phyloP scores from a whole-genome alignment of 1,140 invertebrate genomes.

The Drosophila erecta region DNA sequence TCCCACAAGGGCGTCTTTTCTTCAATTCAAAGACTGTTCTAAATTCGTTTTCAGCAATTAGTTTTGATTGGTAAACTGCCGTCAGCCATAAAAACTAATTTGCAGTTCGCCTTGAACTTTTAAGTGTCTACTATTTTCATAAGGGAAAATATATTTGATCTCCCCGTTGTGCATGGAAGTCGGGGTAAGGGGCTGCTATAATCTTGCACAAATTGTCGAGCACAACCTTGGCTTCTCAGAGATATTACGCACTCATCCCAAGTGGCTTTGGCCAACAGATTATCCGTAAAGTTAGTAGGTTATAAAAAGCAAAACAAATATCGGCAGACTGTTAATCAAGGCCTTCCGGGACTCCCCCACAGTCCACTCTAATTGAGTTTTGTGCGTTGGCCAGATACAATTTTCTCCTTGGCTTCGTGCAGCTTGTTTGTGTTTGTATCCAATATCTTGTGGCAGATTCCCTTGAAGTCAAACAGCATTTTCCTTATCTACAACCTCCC shows the following conservation, averaged over 20 bases:
- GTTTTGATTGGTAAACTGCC: too few species aligned
- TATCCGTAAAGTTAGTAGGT: slow-evolving; percentile 1
- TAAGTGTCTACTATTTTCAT: too few species aligned
- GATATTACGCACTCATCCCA: not conserved
- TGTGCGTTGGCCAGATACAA: not conserved
- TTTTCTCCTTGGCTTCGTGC: not conserved
- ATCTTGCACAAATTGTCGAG: too few species aligned
- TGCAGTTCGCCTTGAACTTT: too few species aligned
- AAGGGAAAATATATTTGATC: too few species aligned
- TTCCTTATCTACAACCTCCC: slow-evolving; percentile 40
- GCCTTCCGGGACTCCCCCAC: not conserved
- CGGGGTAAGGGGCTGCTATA: too few species aligned
- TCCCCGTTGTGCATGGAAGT: too few species aligned
- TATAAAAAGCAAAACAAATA: slow-evolving; percentile 4
- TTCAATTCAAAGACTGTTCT: too few species aligned
- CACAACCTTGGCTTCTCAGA: too few species aligned
- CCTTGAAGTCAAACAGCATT: slow-evolving; percentile 57
- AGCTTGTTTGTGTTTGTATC: slow-evolving; percentile 10
- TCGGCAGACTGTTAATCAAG: not conserved
- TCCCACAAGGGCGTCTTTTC: not conserved
- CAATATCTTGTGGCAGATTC: slow-evolving; percentile 23
- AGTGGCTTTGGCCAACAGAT: not conserved
- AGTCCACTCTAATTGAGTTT: slow-evolving; percentile 48
- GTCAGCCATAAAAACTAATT: too few species aligned
- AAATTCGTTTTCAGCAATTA: too few species aligned